phyloP scores from a whole-genome alignment of 2,888 invertebrate species.

The Podabrus alpinus region DNA sequence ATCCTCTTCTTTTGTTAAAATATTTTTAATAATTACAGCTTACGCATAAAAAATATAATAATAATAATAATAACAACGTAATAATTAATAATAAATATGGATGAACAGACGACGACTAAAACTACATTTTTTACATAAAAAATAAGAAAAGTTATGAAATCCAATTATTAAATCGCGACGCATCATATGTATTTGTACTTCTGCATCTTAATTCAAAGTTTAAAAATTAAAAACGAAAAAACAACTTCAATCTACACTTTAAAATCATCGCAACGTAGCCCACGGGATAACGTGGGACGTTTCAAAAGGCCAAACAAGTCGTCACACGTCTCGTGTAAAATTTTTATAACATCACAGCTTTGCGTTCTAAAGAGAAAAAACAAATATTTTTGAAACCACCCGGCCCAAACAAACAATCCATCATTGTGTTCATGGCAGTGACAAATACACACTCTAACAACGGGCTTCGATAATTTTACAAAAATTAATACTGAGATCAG shows the following conservation, averaged over 20 bases:
- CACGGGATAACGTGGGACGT: neutral
- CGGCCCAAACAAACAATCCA: neutral
- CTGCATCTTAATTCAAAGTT: constrained; percentile 38
- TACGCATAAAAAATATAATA: constrained; percentile 16
- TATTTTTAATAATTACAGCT: constrained; percentile 1
- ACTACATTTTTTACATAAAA: neutral
- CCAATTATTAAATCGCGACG: constrained; percentile 26
- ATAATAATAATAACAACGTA: constrained; percentile 5
- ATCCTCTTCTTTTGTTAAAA: constrained; percentile 22
- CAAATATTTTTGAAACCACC: constrained; percentile 16
- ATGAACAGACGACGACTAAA: constrained; percentile 7
- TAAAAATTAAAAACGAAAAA: constrained; percentile 4
- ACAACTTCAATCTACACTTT: neutral
- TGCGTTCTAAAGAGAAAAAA: constrained; percentile 26
- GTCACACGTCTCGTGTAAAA: constrained; percentile 30
- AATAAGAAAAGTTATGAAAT: constrained; percentile 37
- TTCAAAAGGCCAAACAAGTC: constrained; percentile 48
- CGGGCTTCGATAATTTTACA: constrained; percentile 35
- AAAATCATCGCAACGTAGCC: neutral
- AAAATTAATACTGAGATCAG: constrained; percentile 54
- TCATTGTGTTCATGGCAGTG: constrained; percentile 44
- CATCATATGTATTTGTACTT: constrained; percentile 42
- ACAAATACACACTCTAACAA: constrained; percentile 43
- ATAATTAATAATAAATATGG: constrained; percentile 17
- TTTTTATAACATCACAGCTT: constrained; percentile 52